Evolutionary conservation across 1,140 invertebrate genomes (phyloP), one percentile per base, ranked within the genome.

Genomic region (Parasteatoda tepidariorum): DNA sequence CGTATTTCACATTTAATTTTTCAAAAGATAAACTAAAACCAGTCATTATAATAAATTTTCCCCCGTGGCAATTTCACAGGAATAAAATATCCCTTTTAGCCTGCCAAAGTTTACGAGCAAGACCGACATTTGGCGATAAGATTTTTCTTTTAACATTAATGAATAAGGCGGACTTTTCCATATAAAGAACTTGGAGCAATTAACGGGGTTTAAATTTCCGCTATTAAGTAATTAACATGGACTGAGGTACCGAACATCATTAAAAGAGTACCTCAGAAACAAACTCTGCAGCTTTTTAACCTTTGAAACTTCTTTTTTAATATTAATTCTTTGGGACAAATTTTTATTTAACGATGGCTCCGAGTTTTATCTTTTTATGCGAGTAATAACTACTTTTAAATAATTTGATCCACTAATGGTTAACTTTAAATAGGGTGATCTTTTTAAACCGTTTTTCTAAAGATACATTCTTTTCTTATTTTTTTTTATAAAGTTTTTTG

Each of bases 171-270:
- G 31, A 11, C 38, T 18, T 48, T 34, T 2, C 15, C 22, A 15
- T 26, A 41, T 75, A 75, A 75, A 75, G 57, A 62, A 75, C 73
- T 62, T 24, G 2, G 2, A 28, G 73, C 73, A 75, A 75, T 75
- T 75, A 75, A 38, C 57, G 73, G 38, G 41, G 73, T 62, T 75
- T 75, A 75, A 75, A 75, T 75, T 75, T 75, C 73, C 73, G 73
- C 73, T 75, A 75, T 75, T 75, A 75, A 75, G 73, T 62, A 75
- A 75, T 75, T 75, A 75, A 75, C 57, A 75, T 75, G 33, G 59
- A 75, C 61, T 48, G 61, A 11, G 73, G 22, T 55, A 61, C 15
- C 28, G 18, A 2, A 38, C 73, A 55, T 62, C 73, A 57, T 41
- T 75, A 41, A n/a, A n/a, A n/a, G n/a, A 62, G 68, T 57, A 31